Conservation (phyloP, 2,113 vertebrate genomes). For the Xenopus tropicalis region DNA sequence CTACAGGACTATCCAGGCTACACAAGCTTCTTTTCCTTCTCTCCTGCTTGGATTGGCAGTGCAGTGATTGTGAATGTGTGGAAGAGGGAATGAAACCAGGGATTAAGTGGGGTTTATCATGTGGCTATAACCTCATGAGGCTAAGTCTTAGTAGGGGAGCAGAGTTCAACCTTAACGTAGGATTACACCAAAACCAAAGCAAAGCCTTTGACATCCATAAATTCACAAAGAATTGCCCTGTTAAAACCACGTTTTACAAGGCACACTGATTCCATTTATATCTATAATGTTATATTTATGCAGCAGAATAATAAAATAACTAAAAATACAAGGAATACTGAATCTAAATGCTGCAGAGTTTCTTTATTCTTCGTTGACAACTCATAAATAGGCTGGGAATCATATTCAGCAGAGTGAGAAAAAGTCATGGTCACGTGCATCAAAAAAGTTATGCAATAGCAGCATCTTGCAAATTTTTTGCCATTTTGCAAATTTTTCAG, state of each 20-base stretch:
- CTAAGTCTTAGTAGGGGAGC: conserved; percentile 6
- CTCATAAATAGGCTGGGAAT: no score
- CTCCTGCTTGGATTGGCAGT: no score
- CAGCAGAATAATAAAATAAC: not conserved
- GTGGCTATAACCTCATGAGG: conserved; percentile 21
- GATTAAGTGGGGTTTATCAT: conserved; percentile 22
- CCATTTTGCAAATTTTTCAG: no score
- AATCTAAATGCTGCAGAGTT: no score
- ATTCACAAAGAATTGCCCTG: conserved; percentile 20
- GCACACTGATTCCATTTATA: not conserved
- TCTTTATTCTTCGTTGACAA: no score
- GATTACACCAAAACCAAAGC: conserved; percentile 18
- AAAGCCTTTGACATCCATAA: conserved; percentile 28
- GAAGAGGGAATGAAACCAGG: conserved; percentile 2
- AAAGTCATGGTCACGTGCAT: no score
- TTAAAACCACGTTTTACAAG: conserved; percentile 5
- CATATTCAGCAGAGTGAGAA: no score
- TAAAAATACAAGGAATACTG: no score
- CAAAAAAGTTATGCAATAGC: no score
- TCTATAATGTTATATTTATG: not conserved
- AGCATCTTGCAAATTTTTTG: no score
- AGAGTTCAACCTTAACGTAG: not conserved
- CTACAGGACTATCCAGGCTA: no score
- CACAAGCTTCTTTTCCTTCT: no score
- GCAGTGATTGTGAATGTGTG: not conserved